Evolutionary conservation across 2,797 vertebrate species (phyloP), one percentile per base, ranked within the genome.

Genomic region (Myotis vivesi): DNA sequence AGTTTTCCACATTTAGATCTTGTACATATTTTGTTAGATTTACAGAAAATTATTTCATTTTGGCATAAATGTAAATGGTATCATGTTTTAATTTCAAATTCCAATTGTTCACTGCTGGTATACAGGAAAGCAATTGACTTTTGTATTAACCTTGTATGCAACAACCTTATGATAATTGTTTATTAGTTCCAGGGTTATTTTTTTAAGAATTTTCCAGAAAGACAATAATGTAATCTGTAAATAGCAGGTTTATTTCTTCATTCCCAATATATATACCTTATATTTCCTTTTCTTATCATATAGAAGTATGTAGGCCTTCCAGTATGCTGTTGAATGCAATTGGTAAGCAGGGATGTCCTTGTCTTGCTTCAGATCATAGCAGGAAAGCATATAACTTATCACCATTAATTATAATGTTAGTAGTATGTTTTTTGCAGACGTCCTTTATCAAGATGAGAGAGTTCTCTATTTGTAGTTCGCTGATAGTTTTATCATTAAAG

Each of bases 1-100:
- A 59, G 59, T 49, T 85, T 71, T 89, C 41, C 41, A 84, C 51
- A 85, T 77, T 62, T 22, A 84, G n/a, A 49, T 51, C 6, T 69
- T 76, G 1, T 69, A 9, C 22, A 77, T 33, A 89, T 17, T 68
- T 82, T 53, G n/a, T 51, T 36, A 71, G 4, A 64, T 79, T 90
- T 79, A 64, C 30, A 72, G 17, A 17, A 44, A 79, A 64, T 71
- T 28, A 79, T 94, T 44, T 89, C 28, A 89, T 64, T 79, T 79
- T 22, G 8, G 4, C 51, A 22, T 25, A 16, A 71, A 85, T 44
- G 22, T 79, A 77, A 89, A 69, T 44, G 28, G 44, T 57, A 41
- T 57, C 20, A 41, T 82, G 44, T 79, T 62, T 79, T 71, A 77
- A 71, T 71, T 90, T 76, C 38, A 53, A 95, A 87, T 77, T 87